Base-by-base conservation (phyloP, 1,140 invertebrate species). In the Drosophila miranda region DNA sequence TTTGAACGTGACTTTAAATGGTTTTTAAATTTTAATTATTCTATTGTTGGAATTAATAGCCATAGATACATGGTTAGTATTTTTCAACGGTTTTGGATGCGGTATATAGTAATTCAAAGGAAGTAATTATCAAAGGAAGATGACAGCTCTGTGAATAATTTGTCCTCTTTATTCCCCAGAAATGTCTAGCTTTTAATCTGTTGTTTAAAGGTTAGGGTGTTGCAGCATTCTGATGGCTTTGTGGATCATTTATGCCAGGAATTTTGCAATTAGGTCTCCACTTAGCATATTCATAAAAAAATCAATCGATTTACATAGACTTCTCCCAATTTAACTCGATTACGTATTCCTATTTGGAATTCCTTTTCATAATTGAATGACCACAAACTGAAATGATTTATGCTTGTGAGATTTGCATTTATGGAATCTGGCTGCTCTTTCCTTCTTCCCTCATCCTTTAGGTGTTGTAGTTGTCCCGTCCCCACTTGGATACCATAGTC, bases 311-410 rank as follows among this genome's bases (percentile, higher is more conserved):
- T 38, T 68, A 26, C 66, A 30, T 14, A 56, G 21, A 19, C 49
- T 43, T 38, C 34, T 28, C 26, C 51, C 38, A n/a, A 42, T 42
- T 41, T 50, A 42, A 54, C 48, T 74, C 53, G 59, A 74, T 74
- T 74, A 74, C 16, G 42, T 52, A 74, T 74, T 73, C 69, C 21
- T 30, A 74, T 52, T 73, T 55, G 42, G 53, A 64, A 64, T 52
- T 74, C 42, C 69, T 64, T 64, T 74, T 51, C 70, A 73, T 74
- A 74, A 75, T 75, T 75, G 71, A 75, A 75, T 38, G 50, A 57
- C 50, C 71, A 74, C 52, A 73, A 64, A 73, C 69, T 43, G 26
- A 13, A 55, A 74, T 74, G 69, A 72, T 73, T 72, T 73, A 72
- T 73, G 71, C 49, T 43, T 56, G 51, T 55, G 48, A 50, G 70